These are phyloP conservation scores for Hybos culiciformis DNA, from an alignment of 2,888 invertebrate species.

Conservation along the genomic window DNA sequence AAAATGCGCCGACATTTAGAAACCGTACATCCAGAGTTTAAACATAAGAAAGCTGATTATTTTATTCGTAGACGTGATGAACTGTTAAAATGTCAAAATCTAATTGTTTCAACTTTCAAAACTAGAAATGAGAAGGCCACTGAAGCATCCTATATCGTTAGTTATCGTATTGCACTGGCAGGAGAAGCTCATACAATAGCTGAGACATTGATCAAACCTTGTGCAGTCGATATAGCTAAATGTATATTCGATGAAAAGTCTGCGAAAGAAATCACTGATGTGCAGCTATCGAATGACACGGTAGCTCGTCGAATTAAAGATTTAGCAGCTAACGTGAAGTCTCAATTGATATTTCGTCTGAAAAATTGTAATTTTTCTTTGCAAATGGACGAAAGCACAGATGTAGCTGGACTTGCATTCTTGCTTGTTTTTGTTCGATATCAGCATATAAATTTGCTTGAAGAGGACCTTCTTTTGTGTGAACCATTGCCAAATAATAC, in stretches of 20 bases:
- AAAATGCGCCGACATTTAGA: neutral
- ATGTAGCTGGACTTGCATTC: conserved; percentile 1
- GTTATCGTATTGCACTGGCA: neutral
- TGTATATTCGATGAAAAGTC: neutral
- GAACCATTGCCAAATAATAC: conserved; percentile 2
- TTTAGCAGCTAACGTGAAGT: neutral
- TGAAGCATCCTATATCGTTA: neutral
- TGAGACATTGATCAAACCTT: neutral
- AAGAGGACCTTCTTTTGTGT: conserved; percentile 11
- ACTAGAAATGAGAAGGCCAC: neutral
- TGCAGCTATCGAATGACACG: conserved; percentile 1
- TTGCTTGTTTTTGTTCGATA: conserved; percentile 7
- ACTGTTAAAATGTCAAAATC: neutral
- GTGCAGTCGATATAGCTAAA: neutral
- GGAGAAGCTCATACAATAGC: neutral
- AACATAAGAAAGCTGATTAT: neutral
- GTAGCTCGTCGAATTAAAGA: neutral
- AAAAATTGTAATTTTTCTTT: conserved; percentile 4
- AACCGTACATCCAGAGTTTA: neutral
- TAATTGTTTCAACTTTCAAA: neutral
- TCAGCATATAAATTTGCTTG: conserved; percentile 4
- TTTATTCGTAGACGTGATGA: neutral
- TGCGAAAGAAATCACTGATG: conserved; percentile 2
- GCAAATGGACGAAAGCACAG: conserved; percentile 6
- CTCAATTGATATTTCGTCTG: conserved; percentile 1